Evolutionary conservation across 2,888 invertebrate species (phyloP).

Genomic region (Cheilosia scutellata): DNA sequence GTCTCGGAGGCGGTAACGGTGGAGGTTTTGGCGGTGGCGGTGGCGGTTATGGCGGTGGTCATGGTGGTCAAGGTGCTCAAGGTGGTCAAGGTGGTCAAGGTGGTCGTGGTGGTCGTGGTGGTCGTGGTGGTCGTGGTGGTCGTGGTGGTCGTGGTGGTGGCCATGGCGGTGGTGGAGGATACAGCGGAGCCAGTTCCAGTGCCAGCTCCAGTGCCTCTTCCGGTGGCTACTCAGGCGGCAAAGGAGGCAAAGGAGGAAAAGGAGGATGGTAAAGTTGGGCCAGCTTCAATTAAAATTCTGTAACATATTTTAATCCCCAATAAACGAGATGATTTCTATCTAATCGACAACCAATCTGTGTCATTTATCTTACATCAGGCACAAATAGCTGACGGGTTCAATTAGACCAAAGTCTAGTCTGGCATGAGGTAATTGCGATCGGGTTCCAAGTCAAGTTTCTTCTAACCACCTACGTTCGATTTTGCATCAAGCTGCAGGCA

Average conservation of each 20-base stretch:
- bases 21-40: constrained; percentile 25
- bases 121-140: constrained; percentile 68
- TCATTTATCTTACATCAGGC: constrained; percentile 37
- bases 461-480: constrained; percentile 16
- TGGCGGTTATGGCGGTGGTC: constrained; percentile 34
- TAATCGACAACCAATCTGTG: constrained; percentile 15
- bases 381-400: constrained; percentile 17
- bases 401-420: constrained; percentile 27
- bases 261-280: too few species aligned
- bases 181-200: not conserved
- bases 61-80: constrained; percentile 48
- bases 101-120: constrained; percentile 73
- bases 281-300: too few species aligned
- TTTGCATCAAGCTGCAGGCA: constrained; percentile 19
- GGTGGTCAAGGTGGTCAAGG: constrained; percentile 51
- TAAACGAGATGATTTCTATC: constrained; percentile 15
- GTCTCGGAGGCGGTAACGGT: constrained; percentile 9
- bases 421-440: constrained; percentile 20
- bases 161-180: constrained; percentile 68
- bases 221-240: too few species aligned
- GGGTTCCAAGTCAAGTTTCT: not conserved
- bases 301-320: not conserved
- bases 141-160: constrained; percentile 52
- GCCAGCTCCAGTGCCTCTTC: not conserved
- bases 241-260: constrained; percentile 48